A percentile compares a stretch with the other conserved stretches of the same genome.
These are phyloP conservation scores for Philotrypesis tridentata DNA, from an alignment of 1,140 invertebrate genomes.

Conservation along the genomic window DNA sequence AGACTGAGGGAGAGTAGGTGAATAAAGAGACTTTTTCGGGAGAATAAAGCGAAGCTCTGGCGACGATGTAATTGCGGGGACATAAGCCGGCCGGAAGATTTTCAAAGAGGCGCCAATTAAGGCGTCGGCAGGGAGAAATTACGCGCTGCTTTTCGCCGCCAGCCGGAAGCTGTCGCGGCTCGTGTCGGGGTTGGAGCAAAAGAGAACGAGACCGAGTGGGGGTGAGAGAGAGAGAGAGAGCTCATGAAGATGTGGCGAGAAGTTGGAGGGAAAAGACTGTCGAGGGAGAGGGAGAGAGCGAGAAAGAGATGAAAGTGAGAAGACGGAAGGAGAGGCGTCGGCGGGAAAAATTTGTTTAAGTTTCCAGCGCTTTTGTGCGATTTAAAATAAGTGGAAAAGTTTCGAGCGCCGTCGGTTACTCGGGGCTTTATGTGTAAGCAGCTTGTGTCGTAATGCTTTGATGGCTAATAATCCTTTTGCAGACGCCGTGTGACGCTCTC, in stretches of 20 bases:
- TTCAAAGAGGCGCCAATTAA: conserved; percentile 44
- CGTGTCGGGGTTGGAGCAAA: neutral
- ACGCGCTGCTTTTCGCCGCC: neutral
- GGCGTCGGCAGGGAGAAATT: conserved; percentile 14
- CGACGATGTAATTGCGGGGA: conserved; percentile 20
- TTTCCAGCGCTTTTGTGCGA: neutral
- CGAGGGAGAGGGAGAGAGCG: neutral
- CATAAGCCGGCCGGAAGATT: conserved; percentile 14
- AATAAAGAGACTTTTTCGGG: neutral
- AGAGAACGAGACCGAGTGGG: neutral
- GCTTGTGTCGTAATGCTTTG: neutral
- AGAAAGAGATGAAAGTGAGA: neutral
- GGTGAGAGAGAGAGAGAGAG: neutral
- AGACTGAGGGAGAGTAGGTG: neutral
- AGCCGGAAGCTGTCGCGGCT: neutral
- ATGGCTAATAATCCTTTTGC: neutral
- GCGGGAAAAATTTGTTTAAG: neutral
- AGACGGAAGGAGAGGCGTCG: neutral
- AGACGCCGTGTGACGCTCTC: neutral
- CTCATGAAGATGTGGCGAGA: neutral
- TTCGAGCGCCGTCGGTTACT: too few species aligned
- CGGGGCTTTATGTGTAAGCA: neutral
- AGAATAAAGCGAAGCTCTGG: neutral
- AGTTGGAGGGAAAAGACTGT: neutral
- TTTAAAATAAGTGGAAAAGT: neutral